Conservation (phyloP, 1,140 invertebrate species). For the Caerostris extrusa region DNA sequence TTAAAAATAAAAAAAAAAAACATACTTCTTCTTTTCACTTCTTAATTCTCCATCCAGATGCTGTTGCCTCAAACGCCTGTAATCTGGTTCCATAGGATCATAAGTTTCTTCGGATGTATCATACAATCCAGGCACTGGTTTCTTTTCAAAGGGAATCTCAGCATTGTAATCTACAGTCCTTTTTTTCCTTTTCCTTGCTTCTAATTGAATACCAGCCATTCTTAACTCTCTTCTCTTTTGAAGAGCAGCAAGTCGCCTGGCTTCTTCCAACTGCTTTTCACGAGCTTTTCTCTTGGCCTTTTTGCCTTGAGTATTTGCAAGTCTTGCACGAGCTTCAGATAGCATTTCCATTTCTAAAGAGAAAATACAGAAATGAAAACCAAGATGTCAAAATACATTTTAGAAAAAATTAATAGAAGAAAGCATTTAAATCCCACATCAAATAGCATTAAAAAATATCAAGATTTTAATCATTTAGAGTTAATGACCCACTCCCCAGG, state of each 20-base stretch:
- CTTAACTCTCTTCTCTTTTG: conserved; percentile 98
- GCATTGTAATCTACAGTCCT: conserved; percentile 98
- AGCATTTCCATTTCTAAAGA: conserved; percentile 97
- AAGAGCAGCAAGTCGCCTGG: conserved; percentile 95
- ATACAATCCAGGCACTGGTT: conserved; percentile 94
- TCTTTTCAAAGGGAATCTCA: conserved; percentile 98
- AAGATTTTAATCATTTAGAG: neutral
- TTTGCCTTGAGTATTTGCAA: conserved; percentile 99
- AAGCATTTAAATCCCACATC: neutral
- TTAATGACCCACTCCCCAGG: too few relatives aligned
- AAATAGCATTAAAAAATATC: neutral
- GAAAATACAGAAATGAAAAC: conserved; percentile 67
- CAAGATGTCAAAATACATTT: too few relatives aligned
- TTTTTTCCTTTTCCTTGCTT: conserved; percentile 86
- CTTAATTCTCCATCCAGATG: conserved; percentile 95
- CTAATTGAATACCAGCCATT: conserved; percentile 96
- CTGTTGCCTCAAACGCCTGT: conserved; percentile 93
- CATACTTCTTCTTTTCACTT: conserved; percentile 91
- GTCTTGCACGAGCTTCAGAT: conserved; percentile 97
- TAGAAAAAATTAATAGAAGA: neutral
- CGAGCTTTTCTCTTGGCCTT: conserved; percentile 99
- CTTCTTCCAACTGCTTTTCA: conserved; percentile 99
- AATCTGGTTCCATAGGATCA: conserved; percentile 94
- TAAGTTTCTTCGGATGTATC: conserved; percentile 94
- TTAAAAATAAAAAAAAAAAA: neutral